These are phyloP conservation scores for Drosophila kuntzei DNA, from an alignment of 2,888 invertebrate species.

Conservation along the genomic window DNA sequence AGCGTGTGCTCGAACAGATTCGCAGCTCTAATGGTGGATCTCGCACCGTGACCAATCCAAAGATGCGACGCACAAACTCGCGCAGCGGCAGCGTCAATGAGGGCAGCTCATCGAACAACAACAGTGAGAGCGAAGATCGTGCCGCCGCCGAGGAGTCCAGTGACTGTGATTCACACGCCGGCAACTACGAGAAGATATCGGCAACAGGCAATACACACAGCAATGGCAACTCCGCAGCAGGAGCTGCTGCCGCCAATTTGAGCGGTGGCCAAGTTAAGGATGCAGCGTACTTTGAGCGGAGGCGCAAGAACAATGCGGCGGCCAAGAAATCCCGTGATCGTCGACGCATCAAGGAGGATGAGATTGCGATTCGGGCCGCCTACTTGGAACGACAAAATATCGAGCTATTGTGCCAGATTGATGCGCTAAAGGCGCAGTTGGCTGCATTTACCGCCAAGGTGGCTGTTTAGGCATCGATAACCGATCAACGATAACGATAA, in stretches of 20 bases:
- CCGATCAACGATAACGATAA: not conserved
- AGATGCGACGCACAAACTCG: conserved; percentile 88
- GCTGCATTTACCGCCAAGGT: conserved; percentile 83
- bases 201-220: not conserved
- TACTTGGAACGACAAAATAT: conserved; percentile 95
- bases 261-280: conserved; percentile 87
- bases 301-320: conserved; percentile 96
- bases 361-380: conserved; percentile 94
- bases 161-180: conserved; percentile 83
- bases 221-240: conserved; percentile 7
- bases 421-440: conserved; percentile 88
- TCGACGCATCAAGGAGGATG: conserved; percentile 95
- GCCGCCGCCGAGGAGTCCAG: conserved; percentile 82
- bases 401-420: conserved; percentile 90
- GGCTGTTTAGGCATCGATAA: conserved; percentile 41
- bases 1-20: conserved; percentile 88
- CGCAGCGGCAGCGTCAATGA: conserved; percentile 80
- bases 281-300: conserved; percentile 93
- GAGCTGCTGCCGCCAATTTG: conserved; percentile 15
- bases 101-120: conserved; percentile 78
- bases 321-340: conserved; percentile 97
- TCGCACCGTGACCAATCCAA: conserved; percentile 88
- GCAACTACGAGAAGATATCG: conserved; percentile 68
- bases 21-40: conserved; percentile 88
- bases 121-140: conserved; percentile 83